Conservation (phyloP, 2,113 vertebrate genomes). For the Zosterops lateralis region DNA sequence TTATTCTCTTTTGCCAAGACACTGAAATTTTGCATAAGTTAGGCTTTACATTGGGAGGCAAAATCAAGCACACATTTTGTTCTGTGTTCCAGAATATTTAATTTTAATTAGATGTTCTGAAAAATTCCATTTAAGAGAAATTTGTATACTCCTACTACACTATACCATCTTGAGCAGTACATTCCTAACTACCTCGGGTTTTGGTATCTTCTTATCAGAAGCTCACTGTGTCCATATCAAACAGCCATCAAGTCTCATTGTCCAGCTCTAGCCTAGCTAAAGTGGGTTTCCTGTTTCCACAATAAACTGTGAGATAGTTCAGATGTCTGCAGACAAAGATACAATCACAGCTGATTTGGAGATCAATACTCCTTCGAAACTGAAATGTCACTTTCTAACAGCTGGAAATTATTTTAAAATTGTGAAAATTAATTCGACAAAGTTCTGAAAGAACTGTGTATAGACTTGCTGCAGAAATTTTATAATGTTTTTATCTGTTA, state of each 20-base stretch:
- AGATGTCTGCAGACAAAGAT: neutral
- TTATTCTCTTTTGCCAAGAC: neutral
- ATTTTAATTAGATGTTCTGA: neutral
- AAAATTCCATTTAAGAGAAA: neutral
- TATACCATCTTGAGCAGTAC: neutral
- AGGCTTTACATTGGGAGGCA: neutral
- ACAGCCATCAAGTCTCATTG: neutral
- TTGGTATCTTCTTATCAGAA: neutral
- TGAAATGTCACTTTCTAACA: neutral
- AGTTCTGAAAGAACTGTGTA: neutral
- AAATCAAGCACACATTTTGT: neutral
- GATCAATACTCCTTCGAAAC: neutral
- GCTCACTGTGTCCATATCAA: neutral
- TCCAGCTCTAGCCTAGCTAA: neutral
- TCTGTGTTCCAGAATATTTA: neutral
- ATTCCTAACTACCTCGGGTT: neutral
- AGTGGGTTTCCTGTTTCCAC: neutral
- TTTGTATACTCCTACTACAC: fast-evolving
- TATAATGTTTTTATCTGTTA: neutral
- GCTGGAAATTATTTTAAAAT: neutral
- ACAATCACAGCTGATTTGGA: neutral
- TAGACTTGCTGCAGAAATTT: neutral
- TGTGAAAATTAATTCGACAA: neutral
- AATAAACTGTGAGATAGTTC: neutral
- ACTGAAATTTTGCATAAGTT: neutral